These are phyloP conservation scores for Dasypus novemcinctus DNA, from an alignment of 2,113 vertebrate species.

Conservation along the genomic window DNA sequence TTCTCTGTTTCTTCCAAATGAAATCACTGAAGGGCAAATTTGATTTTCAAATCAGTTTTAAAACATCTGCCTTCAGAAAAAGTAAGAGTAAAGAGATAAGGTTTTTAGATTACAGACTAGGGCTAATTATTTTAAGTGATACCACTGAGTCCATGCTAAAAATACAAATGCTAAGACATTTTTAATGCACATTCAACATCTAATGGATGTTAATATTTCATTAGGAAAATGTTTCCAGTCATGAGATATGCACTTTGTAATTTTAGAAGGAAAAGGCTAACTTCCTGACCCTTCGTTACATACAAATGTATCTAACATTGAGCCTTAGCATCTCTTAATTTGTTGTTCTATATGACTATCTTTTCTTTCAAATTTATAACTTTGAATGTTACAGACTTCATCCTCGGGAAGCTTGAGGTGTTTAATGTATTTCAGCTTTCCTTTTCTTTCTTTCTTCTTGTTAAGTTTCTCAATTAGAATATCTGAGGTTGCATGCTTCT, in stretches of 20 bases:
- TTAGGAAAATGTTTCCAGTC: conserved; percentile 41
- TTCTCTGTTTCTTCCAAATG: conserved; percentile 78
- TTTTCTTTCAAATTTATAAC: conserved; percentile 31
- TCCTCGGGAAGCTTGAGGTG: conserved; percentile 30
- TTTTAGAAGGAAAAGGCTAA: conserved; percentile 23
- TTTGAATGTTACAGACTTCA: neutral
- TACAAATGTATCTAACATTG: neutral
- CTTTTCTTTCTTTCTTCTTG: neutral
- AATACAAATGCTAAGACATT: conserved; percentile 67
- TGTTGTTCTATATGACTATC: neutral
- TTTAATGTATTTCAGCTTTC: neutral
- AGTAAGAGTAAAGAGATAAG: conserved; percentile 71
- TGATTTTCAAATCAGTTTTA: conserved; percentile 81
- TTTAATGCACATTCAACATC: conserved; percentile 49
- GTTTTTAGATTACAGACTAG: conserved; percentile 73
- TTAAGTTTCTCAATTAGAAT: neutral
- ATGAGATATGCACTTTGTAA: neutral
- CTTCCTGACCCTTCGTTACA: conserved; percentile 21
- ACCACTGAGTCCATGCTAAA: conserved; percentile 67
- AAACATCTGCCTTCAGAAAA: conserved; percentile 80
- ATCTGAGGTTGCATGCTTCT: neutral
- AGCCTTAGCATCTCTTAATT: neutral
- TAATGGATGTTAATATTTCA: conserved; percentile 70
- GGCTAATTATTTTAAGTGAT: conserved; percentile 76
- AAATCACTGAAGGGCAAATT: conserved; percentile 81